Evolutionary conservation across 2,797 vertebrate species (phyloP), one percentile per base, ranked within the genome.

Genomic region (Threskiornis aethiopicus): DNA sequence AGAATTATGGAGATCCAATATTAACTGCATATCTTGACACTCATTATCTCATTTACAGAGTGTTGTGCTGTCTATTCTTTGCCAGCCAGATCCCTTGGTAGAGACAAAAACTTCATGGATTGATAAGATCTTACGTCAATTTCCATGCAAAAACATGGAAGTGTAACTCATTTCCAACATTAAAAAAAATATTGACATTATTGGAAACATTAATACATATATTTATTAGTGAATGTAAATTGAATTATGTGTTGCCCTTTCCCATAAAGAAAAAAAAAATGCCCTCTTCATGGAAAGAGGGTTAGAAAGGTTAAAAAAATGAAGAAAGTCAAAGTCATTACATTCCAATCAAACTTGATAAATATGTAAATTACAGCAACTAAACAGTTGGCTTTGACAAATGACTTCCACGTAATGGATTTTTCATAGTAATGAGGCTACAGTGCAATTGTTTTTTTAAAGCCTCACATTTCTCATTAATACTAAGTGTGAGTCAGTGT

Each of bases 311-410:
- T 97, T 97, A 97, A 97, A 96, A 96, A 96, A 80, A 83, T 62
- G 71, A 97, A 95, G 93, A 96, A 97, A 98, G 97, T 96, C 76
- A 90, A 97, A 97, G 96, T 98, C 96, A 97, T 98, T 98, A 98
- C 97, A 98, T 98, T 97, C 97, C 91, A 98, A 99, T 98, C 98
- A 97, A 97, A 97, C 97, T 98, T 97, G 98, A 99, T 99, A 99
- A 99, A 99, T 99, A 99, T 99, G 98, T 98, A 99, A 99, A 99
- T 99, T 98, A 98, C 94, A 95, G 94, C 89, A 97, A 94, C 98
- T 97, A 98, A 98, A 98, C 98, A 98, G 98, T 97, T 98, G 98
- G 97, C 98, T 98, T 98, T 98, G 98, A 98, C 98, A 99, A 99
- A 99, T 98, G 98, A 98, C 98, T 98, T 98, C 98, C 98, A 98